Percentiles rank a stretch among this genome's conserved stretches.
Conservation (phyloP, 1,140 invertebrate species). For the Odontomachus brunneus region DNA sequence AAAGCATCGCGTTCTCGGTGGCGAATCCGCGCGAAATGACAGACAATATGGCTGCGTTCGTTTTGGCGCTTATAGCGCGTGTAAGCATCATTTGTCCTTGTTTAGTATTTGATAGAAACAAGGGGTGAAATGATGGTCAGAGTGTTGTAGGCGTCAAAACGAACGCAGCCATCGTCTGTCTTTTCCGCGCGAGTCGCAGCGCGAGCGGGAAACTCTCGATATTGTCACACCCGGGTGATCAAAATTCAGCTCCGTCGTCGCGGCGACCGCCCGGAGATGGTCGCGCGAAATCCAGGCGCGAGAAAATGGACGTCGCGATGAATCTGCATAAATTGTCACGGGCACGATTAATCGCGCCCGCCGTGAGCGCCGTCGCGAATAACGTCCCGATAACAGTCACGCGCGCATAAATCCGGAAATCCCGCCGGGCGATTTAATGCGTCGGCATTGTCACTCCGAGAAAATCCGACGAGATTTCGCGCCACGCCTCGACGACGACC, state of each 20-base stretch:
- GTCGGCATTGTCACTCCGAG: slow-evolving; percentile 43
- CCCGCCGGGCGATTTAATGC: slow-evolving; percentile 49
- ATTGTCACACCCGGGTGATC: slow-evolving; percentile 17
- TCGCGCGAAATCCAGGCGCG: not conserved
- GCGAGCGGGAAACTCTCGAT: not conserved
- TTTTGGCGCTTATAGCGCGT: too few relatives aligned
- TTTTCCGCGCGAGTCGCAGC: too few relatives aligned
- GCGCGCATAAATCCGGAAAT: slow-evolving; percentile 54
- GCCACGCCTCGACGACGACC: not conserved
- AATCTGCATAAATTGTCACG: slow-evolving; percentile 59
- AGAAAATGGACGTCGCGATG: slow-evolving; percentile 41
- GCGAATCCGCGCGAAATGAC: too few relatives aligned
- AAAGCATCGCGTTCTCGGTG: too few relatives aligned
- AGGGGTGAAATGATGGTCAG: too few relatives aligned
- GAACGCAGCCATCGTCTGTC: too few relatives aligned
- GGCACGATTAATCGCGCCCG: slow-evolving; percentile 46
- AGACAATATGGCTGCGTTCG: too few relatives aligned
- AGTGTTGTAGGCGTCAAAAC: too few relatives aligned
- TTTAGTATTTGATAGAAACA: too few relatives aligned
- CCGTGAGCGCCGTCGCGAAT: slow-evolving; percentile 31
- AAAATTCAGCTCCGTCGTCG: too few relatives aligned
- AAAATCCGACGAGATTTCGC: slow-evolving; percentile 54
- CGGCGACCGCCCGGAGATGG: too few relatives aligned
- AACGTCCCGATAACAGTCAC: slow-evolving; percentile 49
- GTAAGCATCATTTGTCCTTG: too few relatives aligned